Base-by-base conservation (phyloP, 2,888 invertebrate species). In the Carterocephalus palaemon region DNA sequence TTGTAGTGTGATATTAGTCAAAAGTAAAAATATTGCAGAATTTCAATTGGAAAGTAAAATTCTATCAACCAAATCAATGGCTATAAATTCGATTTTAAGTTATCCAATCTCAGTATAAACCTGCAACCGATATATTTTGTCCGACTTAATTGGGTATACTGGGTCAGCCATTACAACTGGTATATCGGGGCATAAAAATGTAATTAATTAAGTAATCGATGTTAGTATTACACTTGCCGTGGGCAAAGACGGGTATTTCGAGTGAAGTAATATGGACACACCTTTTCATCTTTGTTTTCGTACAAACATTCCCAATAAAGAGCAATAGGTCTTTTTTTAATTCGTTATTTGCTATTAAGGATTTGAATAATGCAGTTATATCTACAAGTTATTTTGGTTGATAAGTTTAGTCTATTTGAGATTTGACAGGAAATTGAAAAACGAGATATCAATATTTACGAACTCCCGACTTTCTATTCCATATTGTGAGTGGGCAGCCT, bases 161-260 rank as follows among this genome's bases (percentile, higher is more conserved):
- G 31, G 41, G 33, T 41, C 32, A 41, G 6, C 22, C 7, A 33
- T 41, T 24, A 41, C 41, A 33, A 6, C 29, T 22, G 22, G 33
- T 19, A 20, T 26, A 42, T 41, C 10, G 33, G 26, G 33, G 9
- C 45, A 59, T 57, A 61, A 57, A 60, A 59, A 57, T 39, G 53
- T 54, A 59, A 59, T 60, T 64, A 64, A 67, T 67, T 69, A 66
- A 56, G 55, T 64, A 65, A 64, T 68, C 59, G 64, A 65, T 60
- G 58, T 63, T 61, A 59, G 63, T 59, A 49, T 60, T 56, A 26
- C 33, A 8, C 20, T 24, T 1, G 23, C 37, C 36, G 47, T 42
- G 42, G 42, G 42, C 42, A 19, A 28, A 34, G 12, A 37, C 17
- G 10, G 32, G 41, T 24, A 41, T 31, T 12, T 3, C 5, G n/a